These are phyloP conservation scores for Lamproptera curius DNA, from an alignment of 2,888 invertebrate genomes.

Conservation along the genomic window DNA sequence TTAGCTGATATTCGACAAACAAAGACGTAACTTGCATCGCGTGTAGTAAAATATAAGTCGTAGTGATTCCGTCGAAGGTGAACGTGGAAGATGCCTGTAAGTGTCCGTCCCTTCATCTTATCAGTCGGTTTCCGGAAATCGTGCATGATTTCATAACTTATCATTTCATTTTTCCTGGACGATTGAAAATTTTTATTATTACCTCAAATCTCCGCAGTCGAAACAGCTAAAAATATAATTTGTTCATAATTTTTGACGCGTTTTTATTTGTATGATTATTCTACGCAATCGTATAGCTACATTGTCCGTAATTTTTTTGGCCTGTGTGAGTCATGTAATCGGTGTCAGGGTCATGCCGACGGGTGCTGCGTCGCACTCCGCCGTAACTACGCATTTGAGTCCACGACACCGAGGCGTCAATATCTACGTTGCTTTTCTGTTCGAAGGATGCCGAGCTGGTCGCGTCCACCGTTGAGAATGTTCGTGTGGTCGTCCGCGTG, in stretches of 20 bases:
- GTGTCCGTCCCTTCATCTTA: conserved; percentile 38
- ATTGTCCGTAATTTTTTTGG: conserved; percentile 17
- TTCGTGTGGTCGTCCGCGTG: conserved; percentile 96
- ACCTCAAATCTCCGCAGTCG: conserved; percentile 10
- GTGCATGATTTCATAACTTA: conserved; percentile 36
- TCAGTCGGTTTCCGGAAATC: conserved; percentile 53
- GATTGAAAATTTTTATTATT: too few species aligned
- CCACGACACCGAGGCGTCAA: conserved; percentile 24
- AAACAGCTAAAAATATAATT: conserved; percentile 25
- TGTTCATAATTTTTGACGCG: conserved; percentile 21
- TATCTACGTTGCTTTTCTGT: conserved; percentile 21
- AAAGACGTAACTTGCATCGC: conserved; percentile 44
- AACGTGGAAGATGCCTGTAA: conserved; percentile 63
- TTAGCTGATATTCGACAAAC: conserved; percentile 53
- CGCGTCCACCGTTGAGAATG: conserved; percentile 90
- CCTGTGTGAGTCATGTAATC: conserved; percentile 37
- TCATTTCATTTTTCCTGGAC: conserved; percentile 33
- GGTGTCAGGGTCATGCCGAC: conserved; percentile 47
- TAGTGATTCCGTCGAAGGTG: conserved; percentile 38
- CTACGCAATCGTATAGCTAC: conserved; percentile 4
- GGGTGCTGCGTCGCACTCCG: conserved; percentile 29
- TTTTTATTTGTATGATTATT: conserved; percentile 3
- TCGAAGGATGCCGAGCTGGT: conserved; percentile 67
- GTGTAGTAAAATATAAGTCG: conserved; percentile 38
- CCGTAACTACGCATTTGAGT: conserved; percentile 37